phyloP scores from a whole-genome alignment of 2,113 vertebrate genomes.

The Apodemus sylvaticus region DNA sequence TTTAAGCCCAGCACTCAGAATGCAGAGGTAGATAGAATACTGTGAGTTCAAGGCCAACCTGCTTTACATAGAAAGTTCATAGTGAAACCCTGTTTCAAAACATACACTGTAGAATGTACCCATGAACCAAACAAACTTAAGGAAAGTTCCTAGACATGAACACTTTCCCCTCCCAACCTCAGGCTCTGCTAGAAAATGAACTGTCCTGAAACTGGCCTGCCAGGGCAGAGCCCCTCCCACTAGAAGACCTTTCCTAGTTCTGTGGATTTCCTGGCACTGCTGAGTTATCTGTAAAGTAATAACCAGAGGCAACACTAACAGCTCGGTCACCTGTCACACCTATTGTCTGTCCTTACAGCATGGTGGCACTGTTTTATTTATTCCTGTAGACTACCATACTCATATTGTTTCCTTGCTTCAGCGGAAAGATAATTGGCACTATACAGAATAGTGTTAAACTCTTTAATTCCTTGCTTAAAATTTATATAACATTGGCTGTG shows the following conservation, averaged over 20 bases:
- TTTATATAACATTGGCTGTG: conserved; percentile 41
- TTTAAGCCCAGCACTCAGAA: background rate
- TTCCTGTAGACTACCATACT: conserved; percentile 23
- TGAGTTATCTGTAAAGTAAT: conserved; percentile 47
- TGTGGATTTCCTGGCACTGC: background rate
- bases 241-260: conserved; percentile 10
- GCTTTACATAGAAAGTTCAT: background rate
- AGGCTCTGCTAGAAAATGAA: conserved; percentile 32
- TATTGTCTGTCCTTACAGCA: conserved; percentile 49
- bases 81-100: background rate
- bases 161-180: background rate
- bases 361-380: conserved; percentile 53
- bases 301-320: background rate
- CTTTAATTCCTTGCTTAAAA: conserved; percentile 36
- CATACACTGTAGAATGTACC: conserved; percentile 33
- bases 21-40: background rate
- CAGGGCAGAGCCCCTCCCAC: background rate
- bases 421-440: conserved; percentile 41
- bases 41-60: background rate
- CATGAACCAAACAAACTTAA: background rate
- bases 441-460: conserved; percentile 52
- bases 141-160: background rate
- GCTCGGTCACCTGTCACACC: background rate
- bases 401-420: conserved; percentile 54
- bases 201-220: conserved; percentile 32